These are phyloP conservation scores for Pyralis farinalis DNA, from an alignment of 2,888 invertebrate genomes.

Conservation along the genomic window DNA sequence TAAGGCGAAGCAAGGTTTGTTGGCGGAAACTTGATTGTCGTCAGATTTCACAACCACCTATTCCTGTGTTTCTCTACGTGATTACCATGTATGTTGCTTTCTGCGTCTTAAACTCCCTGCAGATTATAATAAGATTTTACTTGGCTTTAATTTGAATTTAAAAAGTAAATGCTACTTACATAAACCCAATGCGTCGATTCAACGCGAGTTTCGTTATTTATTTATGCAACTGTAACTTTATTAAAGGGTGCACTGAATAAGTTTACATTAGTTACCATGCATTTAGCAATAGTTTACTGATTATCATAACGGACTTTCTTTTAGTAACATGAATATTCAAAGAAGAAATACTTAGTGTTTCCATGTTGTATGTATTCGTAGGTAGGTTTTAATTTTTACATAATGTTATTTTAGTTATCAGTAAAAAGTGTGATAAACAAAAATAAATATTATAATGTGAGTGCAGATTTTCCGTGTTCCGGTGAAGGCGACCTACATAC, in stretches of 20 bases:
- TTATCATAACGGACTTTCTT: background rate
- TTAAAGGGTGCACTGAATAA: background rate
- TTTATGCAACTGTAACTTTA: background rate
- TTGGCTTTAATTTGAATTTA: no score
- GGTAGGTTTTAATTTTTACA: no score
- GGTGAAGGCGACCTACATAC: constrained; percentile 54
- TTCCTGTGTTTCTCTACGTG: constrained; percentile 26
- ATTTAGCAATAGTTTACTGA: constrained; percentile 1
- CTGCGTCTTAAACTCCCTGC: constrained; percentile 7
- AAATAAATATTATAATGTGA: no score
- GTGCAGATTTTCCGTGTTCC: constrained; percentile 31
- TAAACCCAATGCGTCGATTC: no score
- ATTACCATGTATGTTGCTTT: constrained; percentile 22
- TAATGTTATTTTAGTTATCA: no score
- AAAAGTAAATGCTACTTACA: no score
- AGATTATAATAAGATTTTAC: no score
- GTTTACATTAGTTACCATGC: constrained; percentile 6
- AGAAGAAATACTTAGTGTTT: background rate
- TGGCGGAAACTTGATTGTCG: constrained; percentile 36
- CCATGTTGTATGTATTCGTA: no score
- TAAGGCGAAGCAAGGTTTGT: constrained; percentile 35
- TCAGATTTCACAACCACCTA: constrained; percentile 37
- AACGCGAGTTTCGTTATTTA: constrained; percentile 1
- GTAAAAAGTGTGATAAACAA: no score
- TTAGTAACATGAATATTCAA: constrained; percentile 1